Evolutionary conservation across 2,113 vertebrate species (phyloP), one percentile per base, ranked within the genome.

Genomic region (Nerophis lumbriciformis): DNA sequence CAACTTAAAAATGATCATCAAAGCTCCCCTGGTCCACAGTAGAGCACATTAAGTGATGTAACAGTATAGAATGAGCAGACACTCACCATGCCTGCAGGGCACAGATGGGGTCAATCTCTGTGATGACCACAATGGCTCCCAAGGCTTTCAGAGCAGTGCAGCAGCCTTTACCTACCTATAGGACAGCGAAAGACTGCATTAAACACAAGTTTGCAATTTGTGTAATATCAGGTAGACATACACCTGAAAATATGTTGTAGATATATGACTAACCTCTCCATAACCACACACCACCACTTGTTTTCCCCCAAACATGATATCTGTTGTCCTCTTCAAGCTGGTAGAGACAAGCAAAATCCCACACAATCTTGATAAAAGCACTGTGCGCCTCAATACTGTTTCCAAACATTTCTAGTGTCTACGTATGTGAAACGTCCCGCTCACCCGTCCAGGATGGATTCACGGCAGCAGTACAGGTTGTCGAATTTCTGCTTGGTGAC

Each of bases 401-500:
- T 42, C 10, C 39, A 50, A n/a, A 8, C 48, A 19, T 50, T 50
- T 50, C 1, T 50, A 28, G 28, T 28, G 14, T 50, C 48, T 6
- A 14, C 10, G 2, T 8, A 42, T 42, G 39, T 8, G 39, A 42
- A 9, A 9, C 8, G 10, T 67, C 55, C 51, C 81, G 5, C 94
- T 93, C 88, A 98, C 97, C 97, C 95, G 1, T 99, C 97, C 82
- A 99, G 89, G 80, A 99, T 99, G 72, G 97, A 98, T 61, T 99
- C 97, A 72, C 97, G 90, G 86, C 96, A 98, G 91, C 97, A 98
- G 69, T 99, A 98, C 4, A 99, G 90, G 83, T 99, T 99, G 80
- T 99, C 97, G 65, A 98, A 99, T 71, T 99, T 99, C 91, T 99
- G 97, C 82, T 99, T 99, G 85, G 97, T 99, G 76, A 99, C 96